Conservation (phyloP, 2,888 invertebrate species). For the Xestia c-nigrum region DNA sequence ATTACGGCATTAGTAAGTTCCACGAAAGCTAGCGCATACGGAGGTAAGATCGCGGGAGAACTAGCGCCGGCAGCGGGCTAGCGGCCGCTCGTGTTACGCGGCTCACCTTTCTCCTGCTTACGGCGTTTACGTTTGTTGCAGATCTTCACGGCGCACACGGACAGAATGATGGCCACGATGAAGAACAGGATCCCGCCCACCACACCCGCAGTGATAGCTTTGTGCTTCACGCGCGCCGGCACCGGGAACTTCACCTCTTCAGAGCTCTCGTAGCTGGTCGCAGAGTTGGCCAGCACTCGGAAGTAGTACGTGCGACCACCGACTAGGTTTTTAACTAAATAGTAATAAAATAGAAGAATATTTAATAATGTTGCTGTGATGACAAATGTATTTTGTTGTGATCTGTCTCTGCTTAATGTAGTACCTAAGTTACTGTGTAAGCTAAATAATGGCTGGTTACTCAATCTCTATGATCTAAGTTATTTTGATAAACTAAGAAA, state of each 20-base stretch:
- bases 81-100: constrained; percentile 74
- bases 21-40: constrained; percentile 52
- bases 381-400: neutral
- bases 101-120: constrained; percentile 99
- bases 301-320: constrained; percentile 98
- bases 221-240: constrained; percentile 97
- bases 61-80: constrained; percentile 75
- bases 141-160: constrained; percentile 99
- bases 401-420: constrained; percentile 9
- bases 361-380: neutral
- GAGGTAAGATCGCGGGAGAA: constrained; percentile 32
- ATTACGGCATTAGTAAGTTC: constrained; percentile 41
- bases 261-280: constrained; percentile 96
- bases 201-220: constrained; percentile 98
- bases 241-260: constrained; percentile 97
- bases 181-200: constrained; percentile 99
- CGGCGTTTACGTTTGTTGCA: constrained; percentile 99
- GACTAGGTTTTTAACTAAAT: constrained; percentile 96
- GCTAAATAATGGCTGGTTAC: neutral
- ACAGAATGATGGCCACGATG: constrained; percentile 98
- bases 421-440: neutral
- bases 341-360: constrained; percentile 47
- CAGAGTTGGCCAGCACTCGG: constrained; percentile 96
- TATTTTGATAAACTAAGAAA: constrained; percentile 4
- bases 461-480: neutral